A percentile compares a stretch with the other conserved stretches of the same genome.
These are phyloP conservation scores for Ictidomys tridecemlineatus DNA, from an alignment of 2,113 vertebrate genomes.

Conservation along the genomic window DNA sequence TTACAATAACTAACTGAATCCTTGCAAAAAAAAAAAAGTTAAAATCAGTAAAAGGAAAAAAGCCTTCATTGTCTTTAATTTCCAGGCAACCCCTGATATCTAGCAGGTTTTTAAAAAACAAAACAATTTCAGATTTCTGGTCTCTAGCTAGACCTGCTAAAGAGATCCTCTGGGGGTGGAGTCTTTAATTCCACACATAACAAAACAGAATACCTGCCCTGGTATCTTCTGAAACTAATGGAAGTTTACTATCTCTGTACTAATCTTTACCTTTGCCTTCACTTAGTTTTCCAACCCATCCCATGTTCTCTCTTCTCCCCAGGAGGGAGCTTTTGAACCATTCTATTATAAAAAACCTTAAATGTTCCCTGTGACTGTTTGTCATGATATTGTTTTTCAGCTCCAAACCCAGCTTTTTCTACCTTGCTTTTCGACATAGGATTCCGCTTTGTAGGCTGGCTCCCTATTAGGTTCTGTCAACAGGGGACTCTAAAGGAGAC, in stretches of 20 bases:
- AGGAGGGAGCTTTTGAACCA: background rate
- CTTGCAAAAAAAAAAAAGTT: background rate
- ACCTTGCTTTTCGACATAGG: background rate
- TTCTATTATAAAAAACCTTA: background rate
- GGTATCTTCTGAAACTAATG: background rate
- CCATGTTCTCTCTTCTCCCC: background rate
- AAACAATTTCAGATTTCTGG: background rate
- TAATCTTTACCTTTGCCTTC: background rate
- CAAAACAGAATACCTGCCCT: background rate
- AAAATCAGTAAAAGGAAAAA: conserved; percentile 22
- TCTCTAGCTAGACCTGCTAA: background rate
- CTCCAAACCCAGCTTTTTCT: background rate
- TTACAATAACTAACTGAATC: background rate
- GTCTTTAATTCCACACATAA: background rate
- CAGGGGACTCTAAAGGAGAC: background rate
- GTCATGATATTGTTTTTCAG: background rate
- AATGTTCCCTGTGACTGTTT: background rate
- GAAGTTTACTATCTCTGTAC: background rate
- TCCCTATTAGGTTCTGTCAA: background rate
- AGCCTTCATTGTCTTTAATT: background rate
- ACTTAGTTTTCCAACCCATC: background rate
- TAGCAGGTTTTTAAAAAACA: background rate
- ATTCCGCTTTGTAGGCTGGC: background rate
- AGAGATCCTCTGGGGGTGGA: background rate
- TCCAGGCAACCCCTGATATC: background rate